phyloP scores from a whole-genome alignment of 1,140 invertebrate genomes.

The Zeugodacus cucurbitae region DNA sequence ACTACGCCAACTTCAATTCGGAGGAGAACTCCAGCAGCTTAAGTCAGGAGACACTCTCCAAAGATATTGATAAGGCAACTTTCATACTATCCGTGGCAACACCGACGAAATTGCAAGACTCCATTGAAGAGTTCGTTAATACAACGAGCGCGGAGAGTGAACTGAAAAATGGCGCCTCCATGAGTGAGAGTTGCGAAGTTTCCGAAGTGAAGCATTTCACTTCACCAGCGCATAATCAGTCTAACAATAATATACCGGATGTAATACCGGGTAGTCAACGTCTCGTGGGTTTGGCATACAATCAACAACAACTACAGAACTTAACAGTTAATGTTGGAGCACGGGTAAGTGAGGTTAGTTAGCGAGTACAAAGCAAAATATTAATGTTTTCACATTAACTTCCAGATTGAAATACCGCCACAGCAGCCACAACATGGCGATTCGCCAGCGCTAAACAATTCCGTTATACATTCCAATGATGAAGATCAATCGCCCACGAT shows the following conservation, averaged over 20 bases:
- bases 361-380: not conserved
- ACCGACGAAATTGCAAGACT: conserved; percentile 39
- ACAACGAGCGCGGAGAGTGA: conserved; percentile 32
- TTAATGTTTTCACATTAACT: not conserved
- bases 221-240: conserved; percentile 43
- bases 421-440: conserved; percentile 17
- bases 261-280: conserved; percentile 15
- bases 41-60: not conserved
- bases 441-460: conserved; percentile 4
- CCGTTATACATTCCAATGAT: conserved; percentile 7
- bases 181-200: not conserved
- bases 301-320: conserved; percentile 32
- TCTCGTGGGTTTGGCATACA: not conserved
- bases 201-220: conserved; percentile 42
- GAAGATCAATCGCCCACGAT: not conserved
- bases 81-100: conserved; percentile 44
- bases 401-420: conserved; percentile 43
- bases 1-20: conserved; percentile 44
- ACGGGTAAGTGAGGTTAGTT: not conserved
- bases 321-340: conserved; percentile 41
- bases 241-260: conserved; percentile 20
- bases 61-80: conserved; percentile 43
- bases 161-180: not conserved
- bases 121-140: conserved; percentile 38
- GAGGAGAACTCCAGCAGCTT: conserved; percentile 39